A percentile compares a stretch with the other conserved stretches of the same genome.
Evolutionary conservation across 2,888 invertebrate species (phyloP).

Genomic region (Nowickia ferox): DNA sequence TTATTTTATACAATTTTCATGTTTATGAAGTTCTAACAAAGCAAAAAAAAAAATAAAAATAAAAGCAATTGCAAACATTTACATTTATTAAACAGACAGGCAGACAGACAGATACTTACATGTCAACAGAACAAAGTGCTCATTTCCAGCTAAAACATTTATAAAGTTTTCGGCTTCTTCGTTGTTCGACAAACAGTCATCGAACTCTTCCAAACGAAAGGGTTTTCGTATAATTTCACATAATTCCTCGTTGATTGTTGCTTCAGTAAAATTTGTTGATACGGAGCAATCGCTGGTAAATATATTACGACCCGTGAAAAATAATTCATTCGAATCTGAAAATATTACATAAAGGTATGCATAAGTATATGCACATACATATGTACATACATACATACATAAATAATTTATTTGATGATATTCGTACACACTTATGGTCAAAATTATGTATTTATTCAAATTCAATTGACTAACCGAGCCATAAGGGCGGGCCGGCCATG

Average conservation of each 20-base stretch:
- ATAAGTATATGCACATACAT: background rate
- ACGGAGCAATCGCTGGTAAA: conserved; percentile 78
- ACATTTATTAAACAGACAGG: conserved; percentile 12
- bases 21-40: conserved; percentile 53
- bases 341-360: too few species aligned
- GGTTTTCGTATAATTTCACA: conserved; percentile 80
- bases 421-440: too few species aligned
- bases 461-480: too few species aligned
- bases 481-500: too few species aligned
- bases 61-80: conserved; percentile 28
- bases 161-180: conserved; percentile 81
- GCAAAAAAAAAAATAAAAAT: conserved; percentile 20
- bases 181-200: conserved; percentile 79
- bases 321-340: conserved; percentile 82
- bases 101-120: conserved; percentile 76
- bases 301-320: conserved; percentile 82
- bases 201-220: conserved; percentile 81
- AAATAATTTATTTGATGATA: too few species aligned
- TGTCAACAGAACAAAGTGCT: conserved; percentile 82
- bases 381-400: background rate
- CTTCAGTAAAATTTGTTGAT: conserved; percentile 78
- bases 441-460: too few species aligned
- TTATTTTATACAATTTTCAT: conserved; percentile 65
- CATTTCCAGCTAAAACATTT: conserved; percentile 80
- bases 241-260: conserved; percentile 76